Evolutionary conservation across 2,888 invertebrate genomes (phyloP), one percentile per base, ranked within the genome.

Genomic region (Melinaea marsaeus): DNA sequence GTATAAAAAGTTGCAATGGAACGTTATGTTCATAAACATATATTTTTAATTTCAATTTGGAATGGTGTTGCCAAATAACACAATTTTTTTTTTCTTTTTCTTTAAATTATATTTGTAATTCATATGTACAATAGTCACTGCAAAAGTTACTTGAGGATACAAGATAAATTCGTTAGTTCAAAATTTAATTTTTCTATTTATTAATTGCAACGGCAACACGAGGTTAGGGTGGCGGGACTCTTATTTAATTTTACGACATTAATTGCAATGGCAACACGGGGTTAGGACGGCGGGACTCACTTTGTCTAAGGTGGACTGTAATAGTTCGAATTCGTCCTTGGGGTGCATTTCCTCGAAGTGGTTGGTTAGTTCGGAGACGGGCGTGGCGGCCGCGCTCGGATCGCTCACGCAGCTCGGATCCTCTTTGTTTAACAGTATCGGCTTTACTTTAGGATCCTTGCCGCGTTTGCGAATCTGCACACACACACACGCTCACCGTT

Each of bases 331-430:
- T 73, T 95, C 95, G 89, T 97, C 97, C 91, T 96, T 96, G 60
- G 97, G 96, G 73, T 93, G 94, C 83, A 93, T 94, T 78, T 93
- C 91, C 79, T 95, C 95, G 86, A 96, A 96, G 85, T 94, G 94
- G 92, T 96, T 96, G 80, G 81, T 74, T 72, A 80, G 81, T 62
- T 75, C 72, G 42, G 76, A 68, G 69, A 74, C 77, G 58, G 88
- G 79, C 58, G 90, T 72, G 65, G 92, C 83, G 69, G 90, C 88
- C 68, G 88, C 78, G 74, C 85, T 85, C 67, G 89, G 85, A 78
- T 91, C 91, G 79, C 87, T 91, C 78, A 92, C 85, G 75, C 92
- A 91, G 76, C 91, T 91, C 64, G 93, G 92, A 84, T 94, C 93
- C 82, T 93, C 93, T 91, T 94, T 95, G 89, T 95, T 95, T 76